A percentile compares a stretch with the other conserved stretches of the same genome.
These are phyloP conservation scores for Lepilemur ruficaudatus DNA, from an alignment of 2,797 vertebrate genomes.

Conservation along the genomic window DNA sequence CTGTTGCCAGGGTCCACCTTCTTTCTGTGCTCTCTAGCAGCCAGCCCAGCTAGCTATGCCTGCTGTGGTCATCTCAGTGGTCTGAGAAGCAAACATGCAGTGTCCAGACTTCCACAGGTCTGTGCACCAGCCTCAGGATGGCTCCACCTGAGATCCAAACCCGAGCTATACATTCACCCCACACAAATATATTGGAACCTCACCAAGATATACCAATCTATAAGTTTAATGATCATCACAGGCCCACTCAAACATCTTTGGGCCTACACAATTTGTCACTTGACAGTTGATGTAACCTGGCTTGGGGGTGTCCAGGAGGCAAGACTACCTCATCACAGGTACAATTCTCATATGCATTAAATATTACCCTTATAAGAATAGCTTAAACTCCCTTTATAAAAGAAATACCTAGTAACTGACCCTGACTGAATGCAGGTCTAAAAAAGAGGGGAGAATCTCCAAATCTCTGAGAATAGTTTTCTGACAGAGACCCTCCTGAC, in stretches of 20 bases:
- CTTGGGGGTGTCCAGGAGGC: background rate
- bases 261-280: no score
- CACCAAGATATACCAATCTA: no score
- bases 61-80: background rate
- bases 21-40: background rate
- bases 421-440: background rate
- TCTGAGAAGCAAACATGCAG: background rate
- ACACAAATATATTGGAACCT: background rate
- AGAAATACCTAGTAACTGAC: background rate
- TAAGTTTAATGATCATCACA: background rate
- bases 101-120: accelerated
- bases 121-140: background rate
- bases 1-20: background rate
- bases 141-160: background rate
- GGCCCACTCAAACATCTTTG: background rate
- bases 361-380: background rate
- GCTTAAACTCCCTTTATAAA: background rate
- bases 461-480: background rate
- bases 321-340: background rate
- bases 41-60: background rate
- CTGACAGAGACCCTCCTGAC: accelerated
- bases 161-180: background rate
- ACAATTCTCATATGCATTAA: background rate
- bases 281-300: background rate
- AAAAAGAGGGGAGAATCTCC: background rate